Base-by-base conservation (phyloP, 64 coral and sea anemone species). In the Stichodactyla mertensii region DNA sequence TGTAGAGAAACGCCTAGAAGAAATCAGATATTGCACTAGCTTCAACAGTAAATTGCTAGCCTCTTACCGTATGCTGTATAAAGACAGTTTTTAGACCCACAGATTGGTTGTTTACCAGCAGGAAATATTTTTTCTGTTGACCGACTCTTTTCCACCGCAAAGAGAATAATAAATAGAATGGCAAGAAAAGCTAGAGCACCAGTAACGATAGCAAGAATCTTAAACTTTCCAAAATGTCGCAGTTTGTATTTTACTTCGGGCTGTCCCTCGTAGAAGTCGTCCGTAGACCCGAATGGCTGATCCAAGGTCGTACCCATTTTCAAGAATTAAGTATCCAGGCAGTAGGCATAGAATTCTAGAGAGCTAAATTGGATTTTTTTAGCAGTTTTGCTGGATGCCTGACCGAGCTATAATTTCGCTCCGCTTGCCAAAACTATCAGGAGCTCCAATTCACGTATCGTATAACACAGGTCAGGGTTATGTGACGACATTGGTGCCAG, bases 161-260 rank as follows among this genome's bases (percentile, higher is more conserved):
- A 89, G 10, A 89, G 24, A 55, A 52, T 54, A 12, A 89, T 89
- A 57, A 89, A 89, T 84, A 89, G n/a, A n/a, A 89, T 19, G n/a
- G 24, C 20, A 54, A 89, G 55, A 24, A 89, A 0, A 16, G 20
- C 9, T 10, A 84, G 53, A 54, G 85, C 11, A 52, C 23, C 64
- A 51, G 82, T 77, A 57, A 77, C 60, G 18, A 85, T 18, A 0
- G 69, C 54, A 19, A 85, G 64, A 15, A 89, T 19, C 24, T 22
- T 89, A 36, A 89, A 89, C 55, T 89, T 89, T 1, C 27, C 52
- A 69, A 89, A 89, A 83, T 89, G 88, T 51, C 88, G 61, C 16
- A 89, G 82, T 71, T 89, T 89, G 82, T 89, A 89, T 81, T 89
- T 89, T 15, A 89, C 82, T 9, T 23, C 15, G 12, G 82, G 31